Evolutionary conservation across 1,140 invertebrate genomes (phyloP).

Genomic region (Temnothorax curvispinosus): DNA sequence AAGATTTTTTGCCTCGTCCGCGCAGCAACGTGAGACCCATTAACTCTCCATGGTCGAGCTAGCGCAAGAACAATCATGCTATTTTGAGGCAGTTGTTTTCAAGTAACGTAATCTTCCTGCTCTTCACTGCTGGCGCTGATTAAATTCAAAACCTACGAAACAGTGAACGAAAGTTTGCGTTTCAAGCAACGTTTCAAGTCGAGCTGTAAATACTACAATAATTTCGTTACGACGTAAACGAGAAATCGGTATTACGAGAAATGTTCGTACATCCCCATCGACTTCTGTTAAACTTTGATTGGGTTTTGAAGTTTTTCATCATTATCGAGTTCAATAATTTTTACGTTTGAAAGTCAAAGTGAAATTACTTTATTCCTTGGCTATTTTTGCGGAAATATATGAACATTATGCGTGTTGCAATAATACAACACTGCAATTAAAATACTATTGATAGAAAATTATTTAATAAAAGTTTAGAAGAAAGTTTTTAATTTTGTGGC

Average conservation of each 20-base stretch:
- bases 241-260: conserved; percentile 4
- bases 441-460: not conserved
- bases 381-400: not conserved
- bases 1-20: not conserved
- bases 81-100: conserved; percentile 73
- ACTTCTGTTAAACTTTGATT: conserved; percentile 56
- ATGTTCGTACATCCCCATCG: not conserved
- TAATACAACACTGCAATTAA: not conserved
- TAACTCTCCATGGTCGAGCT: conserved; percentile 15
- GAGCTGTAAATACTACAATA: conserved; percentile 17
- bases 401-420: not conserved
- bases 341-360: not conserved
- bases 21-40: conserved; percentile 13
- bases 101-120: conserved; percentile 75
- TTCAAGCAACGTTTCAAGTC: conserved; percentile 43
- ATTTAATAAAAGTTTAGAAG: not conserved
- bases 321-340: not conserved
- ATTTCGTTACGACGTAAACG: conserved; percentile 60
- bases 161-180: conserved; percentile 64
- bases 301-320: conserved; percentile 19
- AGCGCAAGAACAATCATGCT: conserved; percentile 58
- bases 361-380: not conserved
- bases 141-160: conserved; percentile 70
- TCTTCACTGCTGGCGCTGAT: conserved; percentile 63
- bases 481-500: not conserved